These are phyloP conservation scores for Cephus sareptanus DNA, from an alignment of 2,888 invertebrate species.

Conservation along the genomic window DNA sequence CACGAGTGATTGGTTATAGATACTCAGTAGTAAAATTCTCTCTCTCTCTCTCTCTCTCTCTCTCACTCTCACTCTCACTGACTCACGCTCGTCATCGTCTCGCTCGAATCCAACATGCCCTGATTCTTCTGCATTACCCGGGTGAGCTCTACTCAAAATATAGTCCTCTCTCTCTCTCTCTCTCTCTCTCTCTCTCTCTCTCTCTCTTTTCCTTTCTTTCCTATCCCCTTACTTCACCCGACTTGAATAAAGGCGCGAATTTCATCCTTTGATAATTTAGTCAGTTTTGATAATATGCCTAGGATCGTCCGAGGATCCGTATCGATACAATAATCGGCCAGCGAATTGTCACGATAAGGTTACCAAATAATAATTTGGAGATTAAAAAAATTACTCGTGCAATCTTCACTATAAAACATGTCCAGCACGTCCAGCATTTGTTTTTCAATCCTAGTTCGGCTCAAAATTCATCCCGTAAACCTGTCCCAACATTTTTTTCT, in stretches of 20 bases:
- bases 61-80: not conserved
- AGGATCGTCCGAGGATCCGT: too few species aligned
- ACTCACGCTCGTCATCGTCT: not conserved
- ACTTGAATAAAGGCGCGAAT: too few species aligned
- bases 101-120: conserved; percentile 1
- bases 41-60: not conserved
- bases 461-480: too few species aligned
- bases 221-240: too few species aligned
- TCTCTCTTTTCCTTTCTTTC: not conserved
- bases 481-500: too few species aligned
- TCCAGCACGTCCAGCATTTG: conserved; percentile 42
- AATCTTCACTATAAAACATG: conserved; percentile 30
- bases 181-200: not conserved
- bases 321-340: too few species aligned
- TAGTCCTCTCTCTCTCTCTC: conserved; percentile 23
- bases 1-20: too few species aligned
- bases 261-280: too few species aligned
- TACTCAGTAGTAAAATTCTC: not conserved
- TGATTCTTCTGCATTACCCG: conserved; percentile 13
- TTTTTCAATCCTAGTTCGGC: not conserved
- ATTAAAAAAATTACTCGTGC: too few species aligned
- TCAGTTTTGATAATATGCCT: too few species aligned
- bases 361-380: too few species aligned
- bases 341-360: too few species aligned
- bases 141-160: conserved; percentile 33